phyloP scores from a whole-genome alignment of 2,888 invertebrate genomes.

The Leucophora obtusa region DNA sequence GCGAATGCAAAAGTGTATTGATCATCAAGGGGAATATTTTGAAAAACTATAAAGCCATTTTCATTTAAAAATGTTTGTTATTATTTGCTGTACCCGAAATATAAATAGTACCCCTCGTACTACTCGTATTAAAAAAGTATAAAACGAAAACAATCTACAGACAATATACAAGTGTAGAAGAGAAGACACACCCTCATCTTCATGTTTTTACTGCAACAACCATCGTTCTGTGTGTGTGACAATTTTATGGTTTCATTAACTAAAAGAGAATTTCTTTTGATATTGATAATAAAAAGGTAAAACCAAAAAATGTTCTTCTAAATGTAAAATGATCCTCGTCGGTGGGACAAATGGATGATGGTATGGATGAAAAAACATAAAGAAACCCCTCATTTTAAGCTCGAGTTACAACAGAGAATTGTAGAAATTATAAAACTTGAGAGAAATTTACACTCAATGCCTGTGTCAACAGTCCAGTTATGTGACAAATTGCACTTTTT shows the following conservation, averaged over 20 bases:
- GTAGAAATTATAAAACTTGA: constrained; percentile 17
- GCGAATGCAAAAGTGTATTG: no score
- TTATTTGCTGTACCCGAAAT: no score
- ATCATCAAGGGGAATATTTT: no score
- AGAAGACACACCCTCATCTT: constrained; percentile 47
- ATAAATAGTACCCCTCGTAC: no score
- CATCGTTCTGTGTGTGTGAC: neutral
- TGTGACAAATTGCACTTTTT: constrained; percentile 54
- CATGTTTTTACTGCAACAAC: neutral
- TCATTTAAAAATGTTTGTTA: no score
- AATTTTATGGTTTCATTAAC: constrained; percentile 59
- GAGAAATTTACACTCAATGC: constrained; percentile 19
- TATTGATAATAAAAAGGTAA: constrained; percentile 2
- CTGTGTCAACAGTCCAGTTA: constrained; percentile 47
- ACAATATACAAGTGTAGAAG: constrained; percentile 51
- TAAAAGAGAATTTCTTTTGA: constrained; percentile 9
- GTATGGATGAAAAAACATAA: neutral
- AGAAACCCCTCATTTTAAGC: constrained; percentile 53
- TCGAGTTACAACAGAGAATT: constrained; percentile 52
- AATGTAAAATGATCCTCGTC: constrained; percentile 44
- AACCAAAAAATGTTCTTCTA: constrained; percentile 26
- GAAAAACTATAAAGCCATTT: no score
- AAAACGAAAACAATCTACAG: neutral
- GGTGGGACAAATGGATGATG: neutral
- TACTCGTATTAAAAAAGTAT: no score